A percentile compares a stretch with the other conserved stretches of the same genome.
Conservation (phyloP, 2,113 vertebrate species). For the Copsychus sechellarum region DNA sequence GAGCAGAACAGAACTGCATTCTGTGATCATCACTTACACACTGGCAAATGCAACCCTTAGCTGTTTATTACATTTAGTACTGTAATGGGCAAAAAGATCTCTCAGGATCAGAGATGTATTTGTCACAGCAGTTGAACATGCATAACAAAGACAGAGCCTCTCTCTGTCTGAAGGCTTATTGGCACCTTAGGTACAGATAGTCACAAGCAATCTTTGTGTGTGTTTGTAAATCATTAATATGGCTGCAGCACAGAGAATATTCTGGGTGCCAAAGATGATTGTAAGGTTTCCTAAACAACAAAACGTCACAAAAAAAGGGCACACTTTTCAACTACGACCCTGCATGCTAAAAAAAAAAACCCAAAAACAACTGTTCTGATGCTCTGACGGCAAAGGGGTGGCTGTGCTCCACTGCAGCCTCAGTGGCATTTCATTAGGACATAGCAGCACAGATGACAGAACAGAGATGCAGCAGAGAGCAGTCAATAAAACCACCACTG, state of each 20-base stretch:
- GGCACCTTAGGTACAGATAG: neutral
- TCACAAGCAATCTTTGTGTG: neutral
- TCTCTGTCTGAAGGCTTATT: neutral
- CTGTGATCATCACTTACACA: neutral
- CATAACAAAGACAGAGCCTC: neutral
- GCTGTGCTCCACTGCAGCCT: neutral
- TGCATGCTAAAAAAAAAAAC: no score
- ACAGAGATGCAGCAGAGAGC: neutral
- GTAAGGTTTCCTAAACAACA: neutral
- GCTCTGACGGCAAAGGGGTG: neutral
- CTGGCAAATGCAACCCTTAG: neutral
- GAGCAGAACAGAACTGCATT: neutral
- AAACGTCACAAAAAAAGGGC: neutral
- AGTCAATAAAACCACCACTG: neutral
- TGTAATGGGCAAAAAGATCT: neutral
- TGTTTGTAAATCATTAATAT: neutral
- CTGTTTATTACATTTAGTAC: neutral
- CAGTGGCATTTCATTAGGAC: neutral
- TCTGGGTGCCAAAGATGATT: neutral
- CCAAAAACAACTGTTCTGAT: neutral
- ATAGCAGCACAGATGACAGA: neutral
- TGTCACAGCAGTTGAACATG: neutral
- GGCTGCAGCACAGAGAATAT: neutral
- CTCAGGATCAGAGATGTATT: neutral
- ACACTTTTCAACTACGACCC: neutral